These are phyloP conservation scores for Ginglymostoma cirratum DNA, from an alignment of 2,113 vertebrate species.

Conservation along the genomic window DNA sequence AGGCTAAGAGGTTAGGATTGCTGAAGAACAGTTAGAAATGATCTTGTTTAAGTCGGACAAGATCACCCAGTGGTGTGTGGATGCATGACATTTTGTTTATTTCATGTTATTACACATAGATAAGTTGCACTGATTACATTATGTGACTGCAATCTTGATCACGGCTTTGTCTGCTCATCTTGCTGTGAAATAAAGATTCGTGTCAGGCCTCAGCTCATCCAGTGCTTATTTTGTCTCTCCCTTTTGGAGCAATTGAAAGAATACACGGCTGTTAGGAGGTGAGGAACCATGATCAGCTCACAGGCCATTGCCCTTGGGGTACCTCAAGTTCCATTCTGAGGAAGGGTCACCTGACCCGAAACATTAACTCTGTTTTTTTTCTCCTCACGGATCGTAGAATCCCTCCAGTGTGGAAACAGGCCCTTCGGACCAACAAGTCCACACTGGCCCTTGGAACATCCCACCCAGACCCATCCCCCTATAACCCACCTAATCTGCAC, in stretches of 20 bases:
- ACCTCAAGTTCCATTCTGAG: background rate
- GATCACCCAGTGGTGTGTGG: background rate
- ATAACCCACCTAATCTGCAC: too few species aligned
- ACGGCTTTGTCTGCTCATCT: background rate
- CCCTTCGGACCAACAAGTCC: too few species aligned
- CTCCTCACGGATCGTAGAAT: too few species aligned
- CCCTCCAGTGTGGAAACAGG: too few species aligned
- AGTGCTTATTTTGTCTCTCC: background rate
- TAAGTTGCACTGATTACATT: background rate
- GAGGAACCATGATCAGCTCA: background rate
- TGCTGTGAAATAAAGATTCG: slow-evolving; percentile 8
- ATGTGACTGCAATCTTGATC: background rate
- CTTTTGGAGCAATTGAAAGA: background rate
- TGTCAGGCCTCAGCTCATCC: background rate
- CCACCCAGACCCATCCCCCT: too few species aligned
- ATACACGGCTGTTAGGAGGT: background rate
- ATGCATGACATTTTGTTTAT: background rate
- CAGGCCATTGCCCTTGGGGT: background rate
- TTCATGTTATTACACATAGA: background rate
- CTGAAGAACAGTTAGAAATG: background rate
- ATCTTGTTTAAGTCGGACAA: background rate
- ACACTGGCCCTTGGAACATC: too few species aligned
- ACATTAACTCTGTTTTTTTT: too few species aligned
- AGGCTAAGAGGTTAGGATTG: background rate
- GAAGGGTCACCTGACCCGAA: too few species aligned